Base-by-base conservation (phyloP, 2,113 vertebrate species). In the Sorex araneus region DNA sequence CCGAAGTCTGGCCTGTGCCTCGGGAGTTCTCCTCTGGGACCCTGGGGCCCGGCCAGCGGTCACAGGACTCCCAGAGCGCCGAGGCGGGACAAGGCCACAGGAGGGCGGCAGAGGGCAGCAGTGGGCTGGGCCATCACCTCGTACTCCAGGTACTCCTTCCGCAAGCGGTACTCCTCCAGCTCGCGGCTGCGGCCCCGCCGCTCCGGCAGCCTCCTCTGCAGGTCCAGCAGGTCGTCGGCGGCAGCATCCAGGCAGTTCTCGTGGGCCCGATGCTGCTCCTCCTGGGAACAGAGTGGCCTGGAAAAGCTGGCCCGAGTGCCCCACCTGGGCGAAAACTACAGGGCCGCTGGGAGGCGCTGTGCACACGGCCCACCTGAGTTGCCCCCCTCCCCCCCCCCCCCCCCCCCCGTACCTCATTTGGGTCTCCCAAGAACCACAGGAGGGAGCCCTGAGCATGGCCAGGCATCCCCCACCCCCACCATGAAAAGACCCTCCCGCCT, bases 251-350 rank as follows among this genome's bases (percentile, higher is more conserved):
- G 96, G 97, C 98, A 99, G 89, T 94, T 91, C 66, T 97, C 93
- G 0, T 99, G 98, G 75, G 97, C 98, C 78, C 98, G 97, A 43
- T 98, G 97, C 97, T 99, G 99, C 80, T 98, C 98, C 15, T 99
- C 99, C 99, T 99, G 71, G 27, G 34, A 27, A 40, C 13, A 5
- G 45, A 4, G 30, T 13, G 23, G 3, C 43, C 23, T 23, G 3
- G 23, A 11, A 8, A 28, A 45, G 40, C 69, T 45, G 50, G 21
- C 7, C 34, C 4, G 3, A 25, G 27, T 19, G 57, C 12, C 57
- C 13, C 18, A 6, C 57, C 19, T 19, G 57, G 18, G 57, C 47
- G 45, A 47, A 11, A 47, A 11, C 45, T 7, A 47, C 11, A 47
- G 45, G 6, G 45, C 45, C 6, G 47, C 47, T 50, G 47, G 47